Evolutionary conservation across 1,140 invertebrate species (phyloP).

Genomic region (Sesamia nonagrioides): DNA sequence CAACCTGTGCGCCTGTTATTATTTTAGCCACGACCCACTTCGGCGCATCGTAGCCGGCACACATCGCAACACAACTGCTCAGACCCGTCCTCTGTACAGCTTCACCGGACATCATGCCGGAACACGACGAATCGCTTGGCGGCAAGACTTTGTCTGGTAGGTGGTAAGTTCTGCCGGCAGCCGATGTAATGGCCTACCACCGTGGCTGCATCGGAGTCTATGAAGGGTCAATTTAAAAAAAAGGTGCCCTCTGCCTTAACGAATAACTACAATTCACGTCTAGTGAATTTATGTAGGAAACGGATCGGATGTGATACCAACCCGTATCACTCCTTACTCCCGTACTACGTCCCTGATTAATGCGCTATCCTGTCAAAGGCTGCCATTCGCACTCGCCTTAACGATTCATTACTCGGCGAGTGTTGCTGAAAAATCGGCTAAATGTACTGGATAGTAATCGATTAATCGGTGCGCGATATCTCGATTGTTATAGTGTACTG

Average conservation of each 20-base stretch:
- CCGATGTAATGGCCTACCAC: too few species aligned
- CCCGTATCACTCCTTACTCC: constrained; percentile 8
- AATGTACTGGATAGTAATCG: constrained; percentile 26
- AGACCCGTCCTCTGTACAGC: too few species aligned
- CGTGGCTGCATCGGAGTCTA: too few species aligned
- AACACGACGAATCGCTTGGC: too few species aligned
- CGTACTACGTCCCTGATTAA: constrained; percentile 17
- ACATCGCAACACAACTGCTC: too few species aligned
- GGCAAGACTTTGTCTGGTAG: too few species aligned
- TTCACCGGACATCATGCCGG: too few species aligned
- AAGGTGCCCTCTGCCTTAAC: background rate
- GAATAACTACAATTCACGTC: constrained; percentile 1
- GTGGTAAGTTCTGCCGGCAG: too few species aligned
- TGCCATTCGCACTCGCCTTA: constrained; percentile 34
- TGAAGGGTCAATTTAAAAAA: too few species aligned
- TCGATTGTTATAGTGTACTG: constrained; percentile 1
- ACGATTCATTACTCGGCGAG: constrained; percentile 39
- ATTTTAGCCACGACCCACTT: too few species aligned
- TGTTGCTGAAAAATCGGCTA: constrained; percentile 36
- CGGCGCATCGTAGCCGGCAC: too few species aligned
- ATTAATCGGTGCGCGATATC: constrained; percentile 19
- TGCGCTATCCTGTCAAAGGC: constrained; percentile 12
- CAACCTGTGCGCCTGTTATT: too few species aligned
- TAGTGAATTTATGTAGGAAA: constrained; percentile 26
- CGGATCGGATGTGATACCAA: constrained; percentile 2